phyloP scores from a whole-genome alignment of 2,113 vertebrate genomes.

The Nicator chloris region DNA sequence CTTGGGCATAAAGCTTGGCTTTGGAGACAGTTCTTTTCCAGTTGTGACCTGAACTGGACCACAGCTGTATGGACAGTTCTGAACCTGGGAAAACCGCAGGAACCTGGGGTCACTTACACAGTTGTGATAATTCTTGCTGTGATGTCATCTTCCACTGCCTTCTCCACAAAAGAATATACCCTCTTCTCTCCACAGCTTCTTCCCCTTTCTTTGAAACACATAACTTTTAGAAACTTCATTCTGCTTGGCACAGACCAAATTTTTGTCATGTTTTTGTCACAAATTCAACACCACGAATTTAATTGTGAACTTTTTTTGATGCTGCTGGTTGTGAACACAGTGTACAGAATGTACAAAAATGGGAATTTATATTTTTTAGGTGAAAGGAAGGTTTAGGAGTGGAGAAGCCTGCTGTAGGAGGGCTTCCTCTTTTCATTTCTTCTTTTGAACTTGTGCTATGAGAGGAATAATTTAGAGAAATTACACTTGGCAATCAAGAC shows the following conservation, averaged over 20 bases:
- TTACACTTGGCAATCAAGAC: not conserved
- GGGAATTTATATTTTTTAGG: not conserved
- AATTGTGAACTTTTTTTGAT: not conserved
- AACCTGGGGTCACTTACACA: rapidly evolving
- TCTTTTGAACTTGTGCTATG: not conserved
- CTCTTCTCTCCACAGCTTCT: not conserved
- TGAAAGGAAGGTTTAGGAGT: not conserved
- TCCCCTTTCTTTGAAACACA: not conserved
- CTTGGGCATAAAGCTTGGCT: not conserved
- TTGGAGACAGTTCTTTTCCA: not conserved
- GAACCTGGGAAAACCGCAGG: not conserved
- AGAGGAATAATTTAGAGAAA: not conserved
- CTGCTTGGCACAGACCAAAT: not conserved
- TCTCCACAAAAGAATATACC: not conserved
- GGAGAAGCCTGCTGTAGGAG: not conserved
- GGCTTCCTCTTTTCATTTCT: not conserved
- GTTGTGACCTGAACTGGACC: not conserved
- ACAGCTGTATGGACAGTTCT: not conserved
- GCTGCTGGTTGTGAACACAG: not conserved
- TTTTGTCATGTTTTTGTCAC: not conserved
- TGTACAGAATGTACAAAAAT: not conserved
- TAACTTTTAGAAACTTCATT: not conserved
- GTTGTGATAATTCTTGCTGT: not conserved
- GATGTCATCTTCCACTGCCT: not conserved
- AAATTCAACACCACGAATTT: not conserved